These are phyloP conservation scores for Andrena camellia DNA, from an alignment of 2,888 invertebrate species.

Conservation along the genomic window DNA sequence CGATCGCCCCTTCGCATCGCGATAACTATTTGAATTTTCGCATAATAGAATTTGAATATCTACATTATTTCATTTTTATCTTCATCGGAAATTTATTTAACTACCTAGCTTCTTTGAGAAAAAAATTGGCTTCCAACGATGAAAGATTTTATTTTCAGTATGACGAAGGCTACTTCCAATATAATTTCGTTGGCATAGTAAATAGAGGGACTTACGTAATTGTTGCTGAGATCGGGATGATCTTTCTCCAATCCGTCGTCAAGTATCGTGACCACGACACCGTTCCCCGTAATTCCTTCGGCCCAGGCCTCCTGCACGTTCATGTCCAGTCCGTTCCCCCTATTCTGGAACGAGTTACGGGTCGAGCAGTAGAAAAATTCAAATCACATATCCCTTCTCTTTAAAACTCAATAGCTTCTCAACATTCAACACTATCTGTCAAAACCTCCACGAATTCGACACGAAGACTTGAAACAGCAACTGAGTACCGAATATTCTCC, in stretches of 20 bases:
- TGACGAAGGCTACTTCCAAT: neutral
- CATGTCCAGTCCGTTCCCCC: slow-evolving; percentile 97
- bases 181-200: neutral
- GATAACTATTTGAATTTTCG: neutral
- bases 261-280: slow-evolving; percentile 97
- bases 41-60: neutral
- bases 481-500: too few species aligned
- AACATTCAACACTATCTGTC: too few species aligned
- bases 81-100: too few species aligned
- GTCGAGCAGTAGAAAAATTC: too few species aligned
- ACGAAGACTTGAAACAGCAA: too few species aligned
- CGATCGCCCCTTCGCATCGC: too few species aligned
- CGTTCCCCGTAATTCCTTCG: slow-evolving; percentile 96
- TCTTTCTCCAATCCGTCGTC: slow-evolving; percentile 98
- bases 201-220: slow-evolving; percentile 92
- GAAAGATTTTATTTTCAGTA: too few species aligned
- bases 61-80: too few species aligned
- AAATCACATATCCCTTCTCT: too few species aligned
- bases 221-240: slow-evolving; percentile 96
- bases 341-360: slow-evolving; percentile 88
- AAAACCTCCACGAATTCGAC: too few species aligned
- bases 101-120: too few species aligned
- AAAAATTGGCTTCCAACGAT: neutral
- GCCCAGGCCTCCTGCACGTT: slow-evolving; percentile 98
- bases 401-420: too few species aligned